Conservation (phyloP, 2,888 invertebrate genomes). For the Blastobasis lacticolella region DNA sequence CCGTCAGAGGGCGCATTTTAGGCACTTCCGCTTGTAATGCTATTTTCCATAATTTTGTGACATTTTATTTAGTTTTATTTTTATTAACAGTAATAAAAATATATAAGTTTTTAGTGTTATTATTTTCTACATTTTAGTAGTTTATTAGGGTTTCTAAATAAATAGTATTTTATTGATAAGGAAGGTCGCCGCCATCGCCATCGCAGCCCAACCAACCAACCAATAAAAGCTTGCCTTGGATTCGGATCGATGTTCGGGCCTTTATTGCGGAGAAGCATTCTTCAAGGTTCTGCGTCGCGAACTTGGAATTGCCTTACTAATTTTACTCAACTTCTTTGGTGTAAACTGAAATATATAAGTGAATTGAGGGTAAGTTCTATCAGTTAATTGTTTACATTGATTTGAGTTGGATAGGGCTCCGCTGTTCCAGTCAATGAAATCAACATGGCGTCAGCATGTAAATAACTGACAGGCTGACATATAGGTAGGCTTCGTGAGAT, state of each 20-base stretch:
- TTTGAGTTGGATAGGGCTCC: constrained; percentile 47
- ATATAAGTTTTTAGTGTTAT: background rate
- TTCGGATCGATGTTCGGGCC: constrained; percentile 82
- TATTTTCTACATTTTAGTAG: background rate
- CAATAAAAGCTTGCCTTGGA: constrained; percentile 49
- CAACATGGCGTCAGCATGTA: constrained; percentile 73
- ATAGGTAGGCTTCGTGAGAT: constrained; percentile 14
- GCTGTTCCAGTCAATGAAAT: constrained; percentile 40
- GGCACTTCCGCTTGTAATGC: background rate
- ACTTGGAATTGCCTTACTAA: constrained; percentile 80
- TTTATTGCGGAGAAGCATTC: constrained; percentile 76
- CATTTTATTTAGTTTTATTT: background rate
- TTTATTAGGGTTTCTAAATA: background rate
- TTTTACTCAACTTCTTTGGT: constrained; percentile 76
- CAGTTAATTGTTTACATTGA: constrained; percentile 26
- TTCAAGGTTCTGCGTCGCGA: constrained; percentile 80
- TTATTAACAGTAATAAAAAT: background rate
- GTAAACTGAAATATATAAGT: constrained; percentile 73
- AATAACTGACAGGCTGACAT: constrained; percentile 54
- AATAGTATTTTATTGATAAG: constrained; percentile 17
- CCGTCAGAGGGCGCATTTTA: no score
- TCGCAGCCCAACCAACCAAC: constrained; percentile 45
- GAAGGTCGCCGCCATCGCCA: constrained; percentile 36
- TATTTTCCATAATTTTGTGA: background rate
- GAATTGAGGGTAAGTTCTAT: constrained; percentile 64